Base-by-base conservation (phyloP, 2,797 vertebrate species). In the Tolypeutes matacus region DNA sequence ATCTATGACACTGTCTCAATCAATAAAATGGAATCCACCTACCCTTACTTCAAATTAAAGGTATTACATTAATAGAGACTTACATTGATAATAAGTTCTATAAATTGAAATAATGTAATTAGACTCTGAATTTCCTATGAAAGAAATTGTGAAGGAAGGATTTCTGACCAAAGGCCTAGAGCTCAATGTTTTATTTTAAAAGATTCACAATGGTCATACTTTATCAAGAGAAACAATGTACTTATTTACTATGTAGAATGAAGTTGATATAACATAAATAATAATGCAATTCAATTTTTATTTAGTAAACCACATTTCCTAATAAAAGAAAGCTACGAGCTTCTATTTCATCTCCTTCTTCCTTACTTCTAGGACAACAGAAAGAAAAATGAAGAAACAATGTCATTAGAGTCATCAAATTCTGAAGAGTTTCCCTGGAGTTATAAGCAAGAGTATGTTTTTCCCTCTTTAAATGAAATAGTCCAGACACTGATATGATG, bases 1-100 rank as follows among this genome's bases (percentile, higher is more conserved):
- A 25, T 75, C 80, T 69, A 25, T 85, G 77, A 80, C 14, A 81
- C 14, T 53, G 58, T 83, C 93, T 91, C 13, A 91, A 91, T 95
- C 46, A 92, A 81, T 91, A 84, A 96, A 95, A 94, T 76, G 18
- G 81, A 95, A 95, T 92, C 75, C 12, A 70, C 70, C 73, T 20
- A 94, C 27, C 31, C 29, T 88, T 67, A 96, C 34, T 95, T 95
- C 75, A 96, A 95, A 95, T 86, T 93, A 96, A 95, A 96, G 23
- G 70, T n/a, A 83, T 31, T 82, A 82, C 12, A 96, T 70, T 93
- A 90, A 94, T 21, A 94, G 72, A 95, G 51, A 93, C 93, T 42
- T 85, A 89, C 25, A 83, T 80, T 75, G 42, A 86, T 90, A 92
- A 93, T 46, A 94, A 96, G n/a, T 62, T 92, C 60, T 65, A 0